These are phyloP conservation scores for Athene noctua DNA, from an alignment of 2,113 vertebrate genomes.

Conservation along the genomic window DNA sequence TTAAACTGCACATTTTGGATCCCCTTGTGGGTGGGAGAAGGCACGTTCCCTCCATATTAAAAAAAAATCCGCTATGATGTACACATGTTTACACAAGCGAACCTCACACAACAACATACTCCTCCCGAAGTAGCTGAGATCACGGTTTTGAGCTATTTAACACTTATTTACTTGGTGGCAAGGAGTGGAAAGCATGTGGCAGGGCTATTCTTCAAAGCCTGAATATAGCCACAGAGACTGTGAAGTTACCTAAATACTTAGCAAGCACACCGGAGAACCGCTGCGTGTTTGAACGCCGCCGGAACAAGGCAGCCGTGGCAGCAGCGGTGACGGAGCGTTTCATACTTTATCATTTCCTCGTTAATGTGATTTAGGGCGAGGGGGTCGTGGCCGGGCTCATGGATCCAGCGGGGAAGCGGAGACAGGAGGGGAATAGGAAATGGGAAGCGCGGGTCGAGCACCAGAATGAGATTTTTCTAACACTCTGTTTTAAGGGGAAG, in stretches of 20 bases:
- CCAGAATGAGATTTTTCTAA: accelerated
- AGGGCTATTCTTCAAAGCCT: background rate
- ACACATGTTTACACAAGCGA: background rate
- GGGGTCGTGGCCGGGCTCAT: background rate
- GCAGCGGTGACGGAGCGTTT: accelerated
- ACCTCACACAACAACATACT: accelerated
- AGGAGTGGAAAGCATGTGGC: background rate
- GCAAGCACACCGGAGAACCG: accelerated
- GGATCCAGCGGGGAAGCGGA: background rate
- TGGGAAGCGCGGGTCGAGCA: accelerated
- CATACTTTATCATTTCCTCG: accelerated
- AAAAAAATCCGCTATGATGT: background rate
- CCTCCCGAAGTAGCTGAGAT: background rate
- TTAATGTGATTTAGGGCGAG: background rate
- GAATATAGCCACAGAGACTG: accelerated
- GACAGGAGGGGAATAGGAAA: accelerated
- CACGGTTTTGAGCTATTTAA: background rate
- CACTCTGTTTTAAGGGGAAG: background rate
- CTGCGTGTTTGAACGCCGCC: accelerated
- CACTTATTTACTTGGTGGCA: background rate
- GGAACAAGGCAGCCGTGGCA: background rate
- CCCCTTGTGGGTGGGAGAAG: background rate
- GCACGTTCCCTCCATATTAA: accelerated
- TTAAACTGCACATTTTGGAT: accelerated
- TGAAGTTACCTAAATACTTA: accelerated